These are phyloP conservation scores for Smittia aterrima DNA, from an alignment of 2,888 invertebrate species.

Conservation along the genomic window DNA sequence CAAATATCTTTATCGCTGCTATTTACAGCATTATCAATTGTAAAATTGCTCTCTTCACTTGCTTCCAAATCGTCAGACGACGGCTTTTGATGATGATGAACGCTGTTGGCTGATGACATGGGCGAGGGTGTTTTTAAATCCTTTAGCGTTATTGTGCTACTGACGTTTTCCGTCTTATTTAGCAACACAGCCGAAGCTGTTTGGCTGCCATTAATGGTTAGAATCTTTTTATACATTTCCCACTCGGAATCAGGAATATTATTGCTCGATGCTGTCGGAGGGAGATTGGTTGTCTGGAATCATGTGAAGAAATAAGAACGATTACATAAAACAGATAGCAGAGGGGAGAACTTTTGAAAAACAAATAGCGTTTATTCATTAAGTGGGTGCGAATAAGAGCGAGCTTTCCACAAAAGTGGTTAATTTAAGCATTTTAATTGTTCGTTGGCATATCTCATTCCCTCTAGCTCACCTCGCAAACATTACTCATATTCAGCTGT, in stretches of 20 bases:
- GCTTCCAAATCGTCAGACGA: no score
- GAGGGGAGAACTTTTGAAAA: neutral
- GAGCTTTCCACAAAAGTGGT: conserved; percentile 10
- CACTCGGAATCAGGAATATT: conserved; percentile 5
- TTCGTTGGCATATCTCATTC: neutral
- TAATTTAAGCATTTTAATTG: conserved; percentile 29
- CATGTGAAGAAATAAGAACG: neutral
- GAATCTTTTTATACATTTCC: conserved; percentile 39
- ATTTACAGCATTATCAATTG: conserved; percentile 21
- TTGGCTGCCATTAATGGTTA: neutral
- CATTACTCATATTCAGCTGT: conserved; percentile 31
- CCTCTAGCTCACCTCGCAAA: neutral
- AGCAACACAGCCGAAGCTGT: neutral
- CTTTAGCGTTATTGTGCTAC: conserved; percentile 22
- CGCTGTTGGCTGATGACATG: neutral
- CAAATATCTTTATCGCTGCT: conserved; percentile 33
- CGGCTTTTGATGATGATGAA: neutral
- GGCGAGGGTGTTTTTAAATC: conserved; percentile 17
- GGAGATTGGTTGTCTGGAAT: neutral
- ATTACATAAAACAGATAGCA: neutral
- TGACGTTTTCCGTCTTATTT: conserved; percentile 35
- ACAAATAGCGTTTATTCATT: neutral
- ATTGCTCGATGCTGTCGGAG: neutral
- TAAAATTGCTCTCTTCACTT: neutral
- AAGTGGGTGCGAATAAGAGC: conserved; percentile 16